Evolutionary conservation across 2,888 invertebrate genomes (phyloP).

Genomic region (Allygus modestus): DNA sequence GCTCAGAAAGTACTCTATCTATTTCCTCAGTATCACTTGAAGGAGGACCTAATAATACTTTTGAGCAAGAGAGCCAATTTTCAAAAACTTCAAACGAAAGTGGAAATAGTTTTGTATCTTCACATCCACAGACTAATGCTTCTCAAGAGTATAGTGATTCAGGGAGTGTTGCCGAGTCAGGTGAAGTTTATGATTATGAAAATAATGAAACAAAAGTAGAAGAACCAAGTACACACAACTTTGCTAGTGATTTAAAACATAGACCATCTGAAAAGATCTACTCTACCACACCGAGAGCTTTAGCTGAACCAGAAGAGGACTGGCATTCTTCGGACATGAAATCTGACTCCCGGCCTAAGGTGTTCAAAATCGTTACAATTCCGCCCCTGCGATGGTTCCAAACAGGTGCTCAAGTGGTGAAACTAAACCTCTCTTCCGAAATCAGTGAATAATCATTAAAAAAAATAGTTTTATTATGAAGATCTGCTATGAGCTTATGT

Average conservation of each 20-base stretch:
- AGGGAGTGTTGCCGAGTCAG: background rate
- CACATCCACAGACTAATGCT: background rate
- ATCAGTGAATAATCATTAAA: slow-evolving; percentile 16
- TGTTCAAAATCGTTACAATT: slow-evolving; percentile 7
- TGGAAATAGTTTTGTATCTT: background rate
- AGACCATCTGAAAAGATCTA: background rate
- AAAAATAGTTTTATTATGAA: too few relatives aligned
- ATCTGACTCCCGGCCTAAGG: background rate
- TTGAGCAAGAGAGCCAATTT: background rate
- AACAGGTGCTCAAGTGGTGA: background rate
- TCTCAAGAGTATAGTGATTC: background rate
- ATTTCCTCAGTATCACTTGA: slow-evolving; percentile 19
- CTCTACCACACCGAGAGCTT: background rate
- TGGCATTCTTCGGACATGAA: slow-evolving; percentile 42
- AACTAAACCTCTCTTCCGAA: slow-evolving; percentile 5
- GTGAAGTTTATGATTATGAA: slow-evolving; percentile 2
- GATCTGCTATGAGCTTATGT: too few relatives aligned
- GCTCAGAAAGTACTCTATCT: background rate
- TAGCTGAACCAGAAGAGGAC: background rate
- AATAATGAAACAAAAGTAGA: background rate
- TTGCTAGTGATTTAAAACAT: background rate
- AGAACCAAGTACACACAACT: background rate
- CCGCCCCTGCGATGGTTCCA: background rate
- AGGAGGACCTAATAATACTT: background rate
- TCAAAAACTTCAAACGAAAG: background rate